Base-by-base conservation (phyloP, 2,113 vertebrate species). In the Alaudala cheleensis region DNA sequence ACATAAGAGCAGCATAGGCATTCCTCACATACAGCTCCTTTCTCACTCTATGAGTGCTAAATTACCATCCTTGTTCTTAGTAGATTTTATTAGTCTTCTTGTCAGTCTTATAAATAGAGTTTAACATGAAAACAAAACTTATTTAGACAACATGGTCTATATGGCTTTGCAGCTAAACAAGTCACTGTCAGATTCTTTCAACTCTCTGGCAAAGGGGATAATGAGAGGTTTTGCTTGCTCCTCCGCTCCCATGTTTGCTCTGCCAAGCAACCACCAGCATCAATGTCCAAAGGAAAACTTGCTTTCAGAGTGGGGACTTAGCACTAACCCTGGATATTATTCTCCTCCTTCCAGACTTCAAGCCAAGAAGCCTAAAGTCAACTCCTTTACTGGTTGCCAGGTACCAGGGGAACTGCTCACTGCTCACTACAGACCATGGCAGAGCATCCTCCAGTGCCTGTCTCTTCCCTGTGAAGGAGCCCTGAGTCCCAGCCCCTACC, bases 31-130 rank as follows among this genome's bases (percentile, higher is more conserved):
- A 73, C 25, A 77, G 47, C 21, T 54, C 16, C 31, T 80, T 40
- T 56, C 70, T 81, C 31, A 11, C 50, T 57, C 61, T 40, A 39
- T 4, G 16, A 76, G 82, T 83, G 72, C 80, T 93, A 88, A 94
- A 96, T 96, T 92, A 42, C 56, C 61, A 54, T 71, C 6, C 25
- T 95, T 94, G 94, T 86, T 93, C 82, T 90, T 93, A 65, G 76
- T 81, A 95, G 79, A 78, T 93, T 96, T 93, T 94, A 92, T 86
- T 95, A 79, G 82, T 86, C 88, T 81, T 88, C 88, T 90, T 96
- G 90, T 95, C 93, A 92, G 69, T 90, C 76, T 93, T 94, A 78
- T 44, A 96, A 96, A 92, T 79, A 40, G 72, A 90, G 31, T 90
- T 84, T 69, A 92, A 69, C 65, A 88, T 53, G 92, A 84, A 95